Evolutionary conservation across 2,797 vertebrate species (phyloP).

Genomic region (Remorina albescens): DNA sequence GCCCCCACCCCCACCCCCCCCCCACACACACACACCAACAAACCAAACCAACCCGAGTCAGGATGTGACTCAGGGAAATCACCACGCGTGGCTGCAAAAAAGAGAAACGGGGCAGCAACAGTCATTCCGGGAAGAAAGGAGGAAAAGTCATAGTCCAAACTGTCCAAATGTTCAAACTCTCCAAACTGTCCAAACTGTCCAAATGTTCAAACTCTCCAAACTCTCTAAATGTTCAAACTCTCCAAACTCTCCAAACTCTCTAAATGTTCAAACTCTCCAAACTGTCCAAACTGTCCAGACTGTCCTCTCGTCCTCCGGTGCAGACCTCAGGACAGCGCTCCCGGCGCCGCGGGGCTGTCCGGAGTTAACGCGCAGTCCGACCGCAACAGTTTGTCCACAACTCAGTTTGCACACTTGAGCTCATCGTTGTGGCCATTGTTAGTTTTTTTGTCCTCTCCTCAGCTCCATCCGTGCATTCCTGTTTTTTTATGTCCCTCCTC

Average conservation of each 20-base stretch:
- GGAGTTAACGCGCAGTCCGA: slow-evolving; percentile 46
- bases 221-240: no score
- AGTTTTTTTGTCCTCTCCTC: background rate
- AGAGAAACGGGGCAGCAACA: slow-evolving; percentile 5
- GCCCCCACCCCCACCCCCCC: no score
- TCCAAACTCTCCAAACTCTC: no score
- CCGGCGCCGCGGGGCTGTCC: slow-evolving; percentile 41
- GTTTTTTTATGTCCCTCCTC: background rate
- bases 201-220: no score
- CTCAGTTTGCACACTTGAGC: slow-evolving; percentile 31
- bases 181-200: no score
- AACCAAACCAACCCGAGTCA: no score
- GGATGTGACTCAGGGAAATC: slow-evolving; percentile 40
- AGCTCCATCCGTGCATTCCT: slow-evolving; percentile 35
- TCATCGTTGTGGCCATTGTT: slow-evolving; percentile 36
- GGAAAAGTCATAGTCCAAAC: background rate
- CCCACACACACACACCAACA: no score
- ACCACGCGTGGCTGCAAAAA: slow-evolving; percentile 51
- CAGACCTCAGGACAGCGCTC: background rate
- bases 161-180: no score
- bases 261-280: no score
- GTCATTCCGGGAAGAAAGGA: slow-evolving; percentile 36
- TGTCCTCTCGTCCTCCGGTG: slow-evolving; percentile 33
- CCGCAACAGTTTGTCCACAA: slow-evolving; percentile 34
- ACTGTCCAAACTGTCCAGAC: no score